Evolutionary conservation across 2,888 invertebrate genomes (phyloP).

Genomic region (Dryomyza anilis): DNA sequence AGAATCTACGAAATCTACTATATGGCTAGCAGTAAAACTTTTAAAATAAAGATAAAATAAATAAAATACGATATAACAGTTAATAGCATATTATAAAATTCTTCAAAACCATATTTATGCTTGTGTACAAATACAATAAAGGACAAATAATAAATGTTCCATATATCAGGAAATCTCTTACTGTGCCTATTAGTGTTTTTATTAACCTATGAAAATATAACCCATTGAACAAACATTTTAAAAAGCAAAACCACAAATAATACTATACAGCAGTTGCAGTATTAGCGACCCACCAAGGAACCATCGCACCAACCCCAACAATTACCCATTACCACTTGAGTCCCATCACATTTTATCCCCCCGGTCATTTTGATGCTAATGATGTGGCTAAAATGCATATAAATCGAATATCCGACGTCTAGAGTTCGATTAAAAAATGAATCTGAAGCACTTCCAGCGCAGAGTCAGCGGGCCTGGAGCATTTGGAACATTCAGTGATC

Average conservation of each 20-base stretch:
- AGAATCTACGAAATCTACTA: background rate
- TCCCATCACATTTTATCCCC: too few relatives aligned
- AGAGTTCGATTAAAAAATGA: conserved; percentile 56
- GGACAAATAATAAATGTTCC: conserved; percentile 11
- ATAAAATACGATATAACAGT: background rate
- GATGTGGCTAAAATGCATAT: too few relatives aligned
- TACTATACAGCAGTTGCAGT: too few relatives aligned
- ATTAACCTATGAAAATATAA: background rate
- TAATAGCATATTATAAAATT: background rate
- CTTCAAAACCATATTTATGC: too few relatives aligned
- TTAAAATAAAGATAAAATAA: background rate
- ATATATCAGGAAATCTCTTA: conserved; percentile 17
- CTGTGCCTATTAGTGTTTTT: conserved; percentile 18
- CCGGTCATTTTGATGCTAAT: too few relatives aligned
- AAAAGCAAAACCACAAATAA: too few relatives aligned
- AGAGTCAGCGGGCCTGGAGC: conserved; percentile 62
- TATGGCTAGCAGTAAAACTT: background rate
- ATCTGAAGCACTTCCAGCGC: conserved; percentile 60
- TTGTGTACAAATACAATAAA: too few relatives aligned
- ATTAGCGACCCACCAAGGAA: too few relatives aligned
- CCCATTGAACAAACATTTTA: too few relatives aligned
- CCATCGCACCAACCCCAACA: too few relatives aligned
- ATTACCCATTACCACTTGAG: too few relatives aligned
- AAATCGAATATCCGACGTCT: too few relatives aligned
- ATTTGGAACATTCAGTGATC: conserved; percentile 60